Base-by-base conservation (phyloP, 2,888 invertebrate genomes). In the Lithophane socia region DNA sequence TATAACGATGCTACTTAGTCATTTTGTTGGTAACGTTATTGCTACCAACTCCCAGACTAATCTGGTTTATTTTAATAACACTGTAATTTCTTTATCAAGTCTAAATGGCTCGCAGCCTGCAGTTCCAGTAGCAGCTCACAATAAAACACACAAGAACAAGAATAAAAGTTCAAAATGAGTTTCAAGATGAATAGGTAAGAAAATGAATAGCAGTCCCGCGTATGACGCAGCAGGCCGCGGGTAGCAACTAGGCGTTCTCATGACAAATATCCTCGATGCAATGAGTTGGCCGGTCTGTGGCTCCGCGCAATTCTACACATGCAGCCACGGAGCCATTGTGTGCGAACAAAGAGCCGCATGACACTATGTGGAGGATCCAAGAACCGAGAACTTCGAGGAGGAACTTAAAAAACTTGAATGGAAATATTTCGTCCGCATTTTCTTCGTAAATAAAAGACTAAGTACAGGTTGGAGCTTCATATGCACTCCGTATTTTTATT, bases 331-430 rank as follows among this genome's bases (percentile, higher is more conserved):
- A 75, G 84, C 95, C 86, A 95, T 96, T 96, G 96, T 96, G 88
- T 83, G 82, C 90, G 92, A 93, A 96, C 96, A 96, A 96, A 92
- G 94, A 90, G 87, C 90, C 88, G 91, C 92, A 92, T 92, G 92
- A 93, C 92, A 92, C 93, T 93, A 92, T 90, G 94, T 92, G 91
- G 76, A 87, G 90, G 91, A 92, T 91, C 92, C 92, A 89, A 90
- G 89, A 92, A 91, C 93, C 91, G 90, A 93, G 94, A 94, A 93
- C 93, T 95, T 93, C 91, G 91, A 93, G 92, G 72, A 86, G 93
- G 93, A 95, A 94, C 95, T 95, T 94, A 92, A 93, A 93, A 94
- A 94, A 93, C 92, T 94, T 94, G 93, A 94, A 95, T 94, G 92
- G 92, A 93, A 94, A 91, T 93, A 91, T 94, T 93, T 92, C 92